phyloP scores from a whole-genome alignment of 2,113 vertebrate species.

The Marcusenius ussheri region DNA sequence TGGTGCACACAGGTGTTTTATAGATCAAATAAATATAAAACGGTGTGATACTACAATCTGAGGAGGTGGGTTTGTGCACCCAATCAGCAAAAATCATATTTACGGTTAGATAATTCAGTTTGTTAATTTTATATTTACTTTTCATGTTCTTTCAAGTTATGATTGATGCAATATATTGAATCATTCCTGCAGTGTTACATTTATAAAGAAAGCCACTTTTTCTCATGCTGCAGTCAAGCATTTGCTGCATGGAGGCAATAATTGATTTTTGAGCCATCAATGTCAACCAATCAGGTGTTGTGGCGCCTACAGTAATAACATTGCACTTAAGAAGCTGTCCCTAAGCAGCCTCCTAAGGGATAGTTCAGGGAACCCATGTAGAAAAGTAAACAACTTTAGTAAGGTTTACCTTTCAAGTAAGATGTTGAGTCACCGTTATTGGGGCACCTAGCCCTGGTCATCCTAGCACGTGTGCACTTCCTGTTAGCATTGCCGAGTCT shows the following conservation, averaged over 20 bases:
- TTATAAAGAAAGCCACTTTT: background rate
- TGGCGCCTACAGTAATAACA: background rate
- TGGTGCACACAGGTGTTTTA: background rate
- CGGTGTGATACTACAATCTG: background rate
- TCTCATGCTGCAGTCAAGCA: background rate
- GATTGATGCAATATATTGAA: background rate
- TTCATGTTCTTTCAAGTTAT: background rate
- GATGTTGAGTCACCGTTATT: background rate
- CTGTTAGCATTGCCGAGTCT: background rate
- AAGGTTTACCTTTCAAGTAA: background rate
- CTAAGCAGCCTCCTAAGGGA: background rate
- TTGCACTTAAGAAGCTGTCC: background rate
- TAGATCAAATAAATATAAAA: background rate
- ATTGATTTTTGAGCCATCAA: background rate
- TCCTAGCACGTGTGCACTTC: background rate
- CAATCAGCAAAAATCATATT: background rate
- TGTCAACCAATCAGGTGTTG: background rate
- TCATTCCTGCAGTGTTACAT: background rate
- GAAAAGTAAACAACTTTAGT: background rate
- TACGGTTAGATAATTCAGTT: background rate
- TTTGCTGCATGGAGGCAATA: background rate
- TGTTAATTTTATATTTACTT: background rate
- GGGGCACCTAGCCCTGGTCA: background rate
- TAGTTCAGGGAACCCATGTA: background rate
- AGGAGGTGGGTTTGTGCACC: background rate